phyloP scores from a whole-genome alignment of 2,888 invertebrate species.

The Tridacna gigas region DNA sequence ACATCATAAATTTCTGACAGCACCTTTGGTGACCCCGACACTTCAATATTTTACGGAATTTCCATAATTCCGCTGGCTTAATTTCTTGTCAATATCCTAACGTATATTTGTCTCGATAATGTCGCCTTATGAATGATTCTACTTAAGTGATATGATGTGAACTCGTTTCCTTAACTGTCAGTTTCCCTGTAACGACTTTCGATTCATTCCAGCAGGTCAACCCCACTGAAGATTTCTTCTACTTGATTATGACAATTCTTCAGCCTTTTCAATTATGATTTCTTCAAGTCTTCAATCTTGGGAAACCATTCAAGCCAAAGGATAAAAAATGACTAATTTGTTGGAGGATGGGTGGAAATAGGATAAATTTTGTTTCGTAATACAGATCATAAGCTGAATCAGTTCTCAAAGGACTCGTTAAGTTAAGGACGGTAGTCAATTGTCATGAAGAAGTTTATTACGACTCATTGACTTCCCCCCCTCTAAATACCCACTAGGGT shows the following conservation, averaged over 20 bases:
- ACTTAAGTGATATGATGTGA: constrained; percentile 59
- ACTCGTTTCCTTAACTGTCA: constrained; percentile 60
- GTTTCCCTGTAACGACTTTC: constrained; percentile 62
- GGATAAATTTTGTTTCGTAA: constrained; percentile 53
- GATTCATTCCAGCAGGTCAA: constrained; percentile 52
- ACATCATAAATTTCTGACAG: constrained; percentile 59
- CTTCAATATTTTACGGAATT: constrained; percentile 62
- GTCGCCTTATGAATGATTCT: constrained; percentile 57
- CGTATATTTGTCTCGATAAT: constrained; percentile 64
- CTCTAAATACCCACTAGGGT: constrained; percentile 54
- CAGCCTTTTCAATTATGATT: constrained; percentile 27
- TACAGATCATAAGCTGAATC: constrained; percentile 37
- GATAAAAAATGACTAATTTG: constrained; percentile 52
- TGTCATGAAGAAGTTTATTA: constrained; percentile 60
- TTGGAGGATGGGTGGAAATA: constrained; percentile 30
- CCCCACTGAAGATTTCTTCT: constrained; percentile 2
- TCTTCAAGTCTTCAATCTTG: constrained; percentile 20
- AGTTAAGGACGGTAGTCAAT: constrained; percentile 62
- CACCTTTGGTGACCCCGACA: constrained; percentile 41
- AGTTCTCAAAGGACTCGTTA: constrained; percentile 54
- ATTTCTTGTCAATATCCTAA: constrained; percentile 58
- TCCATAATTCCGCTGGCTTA: constrained; percentile 64
- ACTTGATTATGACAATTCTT: constrained; percentile 59
- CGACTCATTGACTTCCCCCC: constrained; percentile 57
- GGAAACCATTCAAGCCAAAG: constrained; percentile 24